Evolutionary conservation across 2,797 vertebrate species (phyloP), one percentile per base, ranked within the genome.

Genomic region (Luscinia megarhynchos): DNA sequence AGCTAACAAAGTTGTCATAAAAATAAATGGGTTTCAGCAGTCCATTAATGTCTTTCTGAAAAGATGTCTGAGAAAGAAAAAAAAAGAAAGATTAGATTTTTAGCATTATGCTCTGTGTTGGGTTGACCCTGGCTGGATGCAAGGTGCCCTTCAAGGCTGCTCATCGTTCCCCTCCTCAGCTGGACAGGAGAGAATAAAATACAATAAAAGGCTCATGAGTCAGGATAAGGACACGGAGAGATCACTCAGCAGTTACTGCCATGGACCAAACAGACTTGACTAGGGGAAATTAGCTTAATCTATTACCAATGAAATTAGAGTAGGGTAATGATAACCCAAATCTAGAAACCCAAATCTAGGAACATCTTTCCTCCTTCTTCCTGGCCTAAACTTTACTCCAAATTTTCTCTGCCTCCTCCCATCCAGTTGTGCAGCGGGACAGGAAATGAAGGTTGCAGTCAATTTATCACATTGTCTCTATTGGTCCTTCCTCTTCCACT

Each of bases 11-110:
- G 19, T 18, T 80, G n/a, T 73, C 9, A 2, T 69, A 76, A 92
- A 91, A 92, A 76, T 58, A 66, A 82, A 87, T 69, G 30, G 9
- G 3, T 86, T 94, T 90, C 64, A 70, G 48, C 29, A 74, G 27
- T 48, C 30, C 6, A 4, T 51, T 78, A 78, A 55, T 57, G 64
- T 5, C 11, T 29, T 57, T 88, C 12, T 30, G 32, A 73, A 72
- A 83, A 86, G 15, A 43, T 41, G 70, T 86, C 61, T 86, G n/a
- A 59, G 59, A 58, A 91, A 36, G 45, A 84, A 63, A 73, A 18
- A 18, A 18, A 66, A 64, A 30, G 16, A 62, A 55, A 76, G 6
- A 62, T 72, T 51, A 22, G 29, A 36, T 36, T 92, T 83, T 70
- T 74, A 75, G 4, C 32, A 41, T 4, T 63, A 27, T 7, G 48